Percentiles rank a stretch among this genome's conserved stretches.
These are phyloP conservation scores for Ispidina lecontei DNA, from an alignment of 2,797 vertebrate genomes.

Conservation along the genomic window DNA sequence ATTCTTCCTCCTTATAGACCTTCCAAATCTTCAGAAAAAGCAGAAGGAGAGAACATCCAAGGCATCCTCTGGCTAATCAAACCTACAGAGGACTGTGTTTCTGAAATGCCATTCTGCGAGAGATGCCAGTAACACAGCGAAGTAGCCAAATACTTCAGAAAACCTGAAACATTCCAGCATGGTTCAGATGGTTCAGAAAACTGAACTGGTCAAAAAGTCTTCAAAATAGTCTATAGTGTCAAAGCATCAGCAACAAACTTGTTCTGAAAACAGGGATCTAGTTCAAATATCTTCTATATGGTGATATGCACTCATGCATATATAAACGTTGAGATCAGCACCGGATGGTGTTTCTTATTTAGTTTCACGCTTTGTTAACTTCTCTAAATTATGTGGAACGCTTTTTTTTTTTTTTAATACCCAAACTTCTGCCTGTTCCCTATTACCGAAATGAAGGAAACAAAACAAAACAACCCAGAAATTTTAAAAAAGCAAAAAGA, in stretches of 20 bases:
- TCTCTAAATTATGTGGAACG: conserved; percentile 25
- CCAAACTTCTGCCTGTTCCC: conserved; percentile 43
- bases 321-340: conserved; percentile 32
- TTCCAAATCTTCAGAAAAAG: not conserved
- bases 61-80: not conserved
- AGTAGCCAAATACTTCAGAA: not conserved
- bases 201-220: fast-evolving
- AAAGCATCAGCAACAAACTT: not conserved
- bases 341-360: conserved; percentile 44
- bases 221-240: not conserved
- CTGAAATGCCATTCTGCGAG: fast-evolving
- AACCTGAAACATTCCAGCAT: not conserved
- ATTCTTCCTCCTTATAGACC: not conserved
- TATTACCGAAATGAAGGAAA: not conserved
- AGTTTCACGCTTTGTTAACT: conserved; percentile 47
- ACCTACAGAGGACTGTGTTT: fast-evolving
- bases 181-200: not conserved
- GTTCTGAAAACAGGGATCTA: not conserved
- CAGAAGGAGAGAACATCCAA: not conserved
- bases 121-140: fast-evolving
- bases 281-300: not conserved
- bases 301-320: conserved; percentile 1
- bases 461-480: too few relatives aligned
- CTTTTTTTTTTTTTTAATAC: not conserved
- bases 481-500: not conserved